Conservation (phyloP, 2,888 invertebrate genomes). For the Trachelus stipa region DNA sequence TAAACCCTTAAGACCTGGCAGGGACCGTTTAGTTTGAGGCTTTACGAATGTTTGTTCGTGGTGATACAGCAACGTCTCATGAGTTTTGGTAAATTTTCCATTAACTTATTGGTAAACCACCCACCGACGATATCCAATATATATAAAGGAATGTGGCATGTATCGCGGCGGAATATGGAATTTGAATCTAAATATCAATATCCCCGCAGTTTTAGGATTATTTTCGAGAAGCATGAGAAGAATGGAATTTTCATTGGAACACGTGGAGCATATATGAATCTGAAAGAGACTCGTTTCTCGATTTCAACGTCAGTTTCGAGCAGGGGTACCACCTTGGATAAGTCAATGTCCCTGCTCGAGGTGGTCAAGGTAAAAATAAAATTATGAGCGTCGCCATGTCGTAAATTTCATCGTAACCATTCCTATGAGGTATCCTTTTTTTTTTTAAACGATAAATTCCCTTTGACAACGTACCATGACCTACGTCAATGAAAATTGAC, state of each 20-base stretch:
- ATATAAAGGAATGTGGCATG: not conserved
- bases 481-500: slow-evolving; percentile 11
- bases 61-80: not conserved
- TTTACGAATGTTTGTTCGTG: not conserved
- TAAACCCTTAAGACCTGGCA: not conserved
- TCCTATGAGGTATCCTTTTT: slow-evolving; percentile 29
- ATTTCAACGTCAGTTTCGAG: not conserved
- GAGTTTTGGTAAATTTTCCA: not conserved
- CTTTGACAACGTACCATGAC: slow-evolving; percentile 25
- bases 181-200: not conserved
- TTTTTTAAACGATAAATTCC: not conserved
- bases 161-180: no score
- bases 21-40: not conserved
- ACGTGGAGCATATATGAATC: not conserved
- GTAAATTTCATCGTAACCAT: slow-evolving; percentile 38
- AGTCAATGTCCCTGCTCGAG: slow-evolving; percentile 17
- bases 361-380: slow-evolving; percentile 27
- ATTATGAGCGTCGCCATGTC: slow-evolving; percentile 43
- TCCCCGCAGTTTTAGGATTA: not conserved
- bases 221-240: not conserved
- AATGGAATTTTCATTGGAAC: not conserved
- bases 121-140: not conserved
- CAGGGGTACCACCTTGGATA: not conserved
- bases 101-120: not conserved
- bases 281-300: not conserved